Conservation (phyloP, 2,113 vertebrate genomes). For the Galemys pyrenaicus region DNA sequence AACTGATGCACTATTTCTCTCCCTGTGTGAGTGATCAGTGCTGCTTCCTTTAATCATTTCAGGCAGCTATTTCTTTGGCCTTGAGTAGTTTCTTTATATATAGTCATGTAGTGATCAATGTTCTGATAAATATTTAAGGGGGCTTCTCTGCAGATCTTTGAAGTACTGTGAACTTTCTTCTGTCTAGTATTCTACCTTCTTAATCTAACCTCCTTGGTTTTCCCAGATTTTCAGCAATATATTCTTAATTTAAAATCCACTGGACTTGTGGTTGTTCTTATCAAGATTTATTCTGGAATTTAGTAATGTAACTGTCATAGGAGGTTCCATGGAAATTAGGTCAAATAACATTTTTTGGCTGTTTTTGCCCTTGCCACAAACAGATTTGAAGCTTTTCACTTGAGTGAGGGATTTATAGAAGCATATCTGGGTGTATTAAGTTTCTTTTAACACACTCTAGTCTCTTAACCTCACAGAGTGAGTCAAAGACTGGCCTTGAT, state of each 20-base stretch:
- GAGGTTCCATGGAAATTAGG: not conserved
- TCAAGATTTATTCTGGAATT: not conserved
- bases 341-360: not conserved
- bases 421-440: conserved; percentile 27
- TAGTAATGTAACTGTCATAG: not conserved
- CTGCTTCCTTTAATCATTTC: not conserved
- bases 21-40: not conserved
- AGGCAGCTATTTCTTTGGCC: not conserved
- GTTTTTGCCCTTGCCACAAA: not conserved
- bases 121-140: not conserved
- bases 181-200: not conserved
- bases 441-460: conserved; percentile 61
- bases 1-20: not conserved
- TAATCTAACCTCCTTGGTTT: not conserved
- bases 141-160: not conserved
- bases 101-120: not conserved
- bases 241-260: not conserved
- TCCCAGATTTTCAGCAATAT: not conserved
- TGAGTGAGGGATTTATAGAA: not conserved
- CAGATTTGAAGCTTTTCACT: not conserved
- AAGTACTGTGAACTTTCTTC: not conserved
- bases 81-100: not conserved
- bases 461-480: not conserved
- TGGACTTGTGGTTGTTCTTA: not conserved
- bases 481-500: not conserved